Evolutionary conservation across 2,797 vertebrate species (phyloP), one percentile per base, ranked within the genome.

Genomic region (Anguilla anguilla): DNA sequence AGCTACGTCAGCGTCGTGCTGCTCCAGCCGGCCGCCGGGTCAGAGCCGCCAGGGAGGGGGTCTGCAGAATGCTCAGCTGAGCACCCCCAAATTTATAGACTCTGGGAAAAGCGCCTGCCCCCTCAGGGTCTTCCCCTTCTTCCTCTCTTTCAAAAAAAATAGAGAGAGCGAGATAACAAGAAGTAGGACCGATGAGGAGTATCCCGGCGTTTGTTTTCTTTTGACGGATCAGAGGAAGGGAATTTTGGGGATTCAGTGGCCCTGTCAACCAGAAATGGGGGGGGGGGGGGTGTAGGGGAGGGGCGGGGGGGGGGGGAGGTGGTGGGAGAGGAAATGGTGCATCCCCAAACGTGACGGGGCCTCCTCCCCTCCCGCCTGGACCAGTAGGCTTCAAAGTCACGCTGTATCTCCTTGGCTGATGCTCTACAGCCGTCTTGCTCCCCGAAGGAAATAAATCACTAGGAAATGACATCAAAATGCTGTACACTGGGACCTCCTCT

Each of bases 11-110:
- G 92, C 86, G 82, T 89, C 59, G 90, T 88, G 88, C 87, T 90
- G 90, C 91, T 90, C 90, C 89, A 90, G 89, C 91, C 87, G 88
- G 89, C 87, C 90, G 82, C 67, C 67, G 89, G 91, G 92, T 93
- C 92, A 92, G 86, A 91, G 57, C 90, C 88, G 22, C 91, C 86
- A 88, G 90, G 91, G 89, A 88, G 89, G 90, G 85, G 69, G 86
- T 92, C 93, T 94, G 93, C 92, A 91, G 89, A 91, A 91, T 92
- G 92, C 93, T 91, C 89, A 87, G 57, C 84, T 85, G 89, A 91
- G 89, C 90, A 91, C 90, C 74, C 84, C 87, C 92, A 90, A 91
- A 93, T 93, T 92, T 94, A 93, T 93, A 84, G 88, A 88, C 69
- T 81, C 87, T 89, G 82, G 86, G 84, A 86, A 59, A 55, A 59